Percentiles rank a stretch among this genome's conserved stretches.
Conservation (phyloP, 2,113 vertebrate genomes). For the Ochotona princeps region DNA sequence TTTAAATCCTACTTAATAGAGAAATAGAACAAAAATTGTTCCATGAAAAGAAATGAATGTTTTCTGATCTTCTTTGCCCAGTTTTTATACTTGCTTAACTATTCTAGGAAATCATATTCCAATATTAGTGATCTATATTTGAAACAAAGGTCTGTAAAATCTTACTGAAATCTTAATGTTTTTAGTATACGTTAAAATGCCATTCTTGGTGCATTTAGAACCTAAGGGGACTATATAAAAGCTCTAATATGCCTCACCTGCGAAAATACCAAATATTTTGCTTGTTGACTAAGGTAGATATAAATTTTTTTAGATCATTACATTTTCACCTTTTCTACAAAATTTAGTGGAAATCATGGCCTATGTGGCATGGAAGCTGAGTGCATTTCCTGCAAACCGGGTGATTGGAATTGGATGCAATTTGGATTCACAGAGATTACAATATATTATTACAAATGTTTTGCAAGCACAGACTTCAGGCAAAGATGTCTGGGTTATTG, state of each 20-base stretch:
- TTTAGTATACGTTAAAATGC: constrained; percentile 1
- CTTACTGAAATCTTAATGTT: constrained; percentile 35
- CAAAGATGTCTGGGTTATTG: constrained; percentile 93
- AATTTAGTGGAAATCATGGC: constrained; percentile 95
- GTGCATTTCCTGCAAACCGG: constrained; percentile 89
- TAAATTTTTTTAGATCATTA: constrained; percentile 34
- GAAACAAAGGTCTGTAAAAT: constrained; percentile 23
- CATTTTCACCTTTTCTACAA: constrained; percentile 63
- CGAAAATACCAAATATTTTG: constrained; percentile 30
- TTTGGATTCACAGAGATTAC: constrained; percentile 93
- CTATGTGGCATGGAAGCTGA: constrained; percentile 95
- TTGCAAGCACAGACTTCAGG: constrained; percentile 86
- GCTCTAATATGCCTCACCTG: background rate
- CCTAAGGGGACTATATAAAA: constrained; percentile 2
- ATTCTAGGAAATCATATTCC: constrained; percentile 35
- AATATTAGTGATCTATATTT: constrained; percentile 39
- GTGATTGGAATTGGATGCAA: constrained; percentile 96
- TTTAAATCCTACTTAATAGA: constrained; percentile 54
- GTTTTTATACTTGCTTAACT: constrained; percentile 31
- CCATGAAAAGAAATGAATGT: background rate
- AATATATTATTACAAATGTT: constrained; percentile 88
- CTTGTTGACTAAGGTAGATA: constrained; percentile 41
- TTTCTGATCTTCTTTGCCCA: background rate
- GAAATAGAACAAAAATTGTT: constrained; percentile 40
- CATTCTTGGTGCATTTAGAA: background rate